Base-by-base conservation (phyloP, 2,797 vertebrate genomes). In the Pipistrellus nathusii region DNA sequence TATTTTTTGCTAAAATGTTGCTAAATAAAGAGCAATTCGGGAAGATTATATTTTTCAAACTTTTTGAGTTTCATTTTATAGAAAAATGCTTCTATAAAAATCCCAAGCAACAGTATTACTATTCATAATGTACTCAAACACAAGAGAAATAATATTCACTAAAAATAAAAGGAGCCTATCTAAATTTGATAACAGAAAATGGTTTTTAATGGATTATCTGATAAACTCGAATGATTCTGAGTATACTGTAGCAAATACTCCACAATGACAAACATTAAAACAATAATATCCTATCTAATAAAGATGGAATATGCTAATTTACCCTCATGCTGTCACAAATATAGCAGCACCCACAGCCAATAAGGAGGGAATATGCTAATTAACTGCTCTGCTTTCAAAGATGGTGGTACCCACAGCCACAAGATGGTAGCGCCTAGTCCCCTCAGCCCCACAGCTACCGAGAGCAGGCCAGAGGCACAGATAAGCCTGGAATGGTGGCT, bases 21-120 rank as follows among this genome's bases (percentile, higher is more conserved):
- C 11, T 46, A 90, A 82, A 68, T 77, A 86, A 38, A 53, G 44
- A 41, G 35, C 25, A 93, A 20, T n/a, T 55, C 55, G 62, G 48
- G 35, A 90, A 93, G 59, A 85, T n/a, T 15, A 32, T 72, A 80
- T 62, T 92, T 93, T 86, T 81, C 66, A 73, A 92, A 88, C 18
- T 62, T 10, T 62, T 10, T 62, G 53, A 72, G 14, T 46, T 77
- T 93, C 46, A 66, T 46, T 77, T 93, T 38, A 66, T 13, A 77
- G 21, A 72, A 93, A 86, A 30, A 38, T 25, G 25, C 12, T 38
- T 82, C 32, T 68, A 82, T 85, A 90, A 82, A 80, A 83, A 48
- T 57, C 10, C 46, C 53, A 93, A 93, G 77, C 13, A 94, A 91
- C 10, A 59, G 17, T n/a, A 53, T 80, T 83, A 71, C 25, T 76